Evolutionary conservation across 2,888 invertebrate species (phyloP).

Genomic region (Rhodophaea formosa): DNA sequence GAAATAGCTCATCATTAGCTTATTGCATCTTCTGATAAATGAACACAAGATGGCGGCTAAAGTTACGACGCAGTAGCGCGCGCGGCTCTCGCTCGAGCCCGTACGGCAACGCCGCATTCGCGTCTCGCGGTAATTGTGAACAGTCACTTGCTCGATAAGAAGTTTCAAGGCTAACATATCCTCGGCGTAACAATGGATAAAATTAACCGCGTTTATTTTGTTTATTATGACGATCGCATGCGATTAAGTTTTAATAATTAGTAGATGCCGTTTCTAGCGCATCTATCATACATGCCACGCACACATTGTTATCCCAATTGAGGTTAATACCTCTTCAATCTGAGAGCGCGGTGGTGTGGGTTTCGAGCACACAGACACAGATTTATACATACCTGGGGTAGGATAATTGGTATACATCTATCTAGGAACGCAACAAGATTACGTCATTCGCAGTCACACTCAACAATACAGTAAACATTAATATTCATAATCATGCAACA

Average conservation of each 20-base stretch:
- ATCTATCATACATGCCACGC: conserved; percentile 25
- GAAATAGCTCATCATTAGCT: conserved; percentile 34
- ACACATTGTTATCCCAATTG: conserved; percentile 39
- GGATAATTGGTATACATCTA: conserved; percentile 5
- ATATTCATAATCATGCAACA: conserved; percentile 12
- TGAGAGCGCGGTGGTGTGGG: conserved; percentile 24
- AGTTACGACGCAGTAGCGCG: conserved; percentile 72
- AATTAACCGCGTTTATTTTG: conserved; percentile 51
- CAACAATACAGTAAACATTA: conserved; percentile 28
- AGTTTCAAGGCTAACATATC: conserved; percentile 75
- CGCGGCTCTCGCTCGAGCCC: conserved; percentile 26
- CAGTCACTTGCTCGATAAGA: conserved; percentile 75
- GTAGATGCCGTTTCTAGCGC: conserved; percentile 16
- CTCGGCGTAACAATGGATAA: conserved; percentile 65
- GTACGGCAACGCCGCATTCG: conserved; percentile 74
- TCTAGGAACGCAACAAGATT: conserved; percentile 25
- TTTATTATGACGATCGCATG: conserved; percentile 39
- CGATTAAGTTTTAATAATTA: conserved; percentile 37
- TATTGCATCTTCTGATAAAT: conserved; percentile 58
- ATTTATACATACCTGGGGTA: conserved; percentile 22
- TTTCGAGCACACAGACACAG: conserved; percentile 30
- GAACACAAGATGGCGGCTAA: conserved; percentile 73
- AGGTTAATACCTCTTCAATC: conserved; percentile 39
- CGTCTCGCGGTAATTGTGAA: conserved; percentile 47
- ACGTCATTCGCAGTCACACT: conserved; percentile 27